Conservation (phyloP, 2,113 vertebrate species). For the Dasyurus viverrinus region DNA sequence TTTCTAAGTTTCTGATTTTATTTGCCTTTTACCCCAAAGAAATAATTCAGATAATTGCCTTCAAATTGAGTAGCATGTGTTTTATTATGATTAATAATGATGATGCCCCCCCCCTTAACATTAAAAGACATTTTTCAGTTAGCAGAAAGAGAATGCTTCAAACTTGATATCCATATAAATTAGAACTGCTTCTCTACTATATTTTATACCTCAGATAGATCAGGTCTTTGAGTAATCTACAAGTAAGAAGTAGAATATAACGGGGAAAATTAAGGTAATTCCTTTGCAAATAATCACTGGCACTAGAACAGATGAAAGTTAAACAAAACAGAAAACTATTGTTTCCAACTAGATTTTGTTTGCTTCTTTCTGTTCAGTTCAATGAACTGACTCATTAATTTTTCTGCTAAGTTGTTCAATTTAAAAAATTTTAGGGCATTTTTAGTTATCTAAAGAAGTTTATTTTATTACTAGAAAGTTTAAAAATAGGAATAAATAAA, state of each 20-base stretch:
- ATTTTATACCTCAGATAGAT: neutral
- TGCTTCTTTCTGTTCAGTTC: neutral
- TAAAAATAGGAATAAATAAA: neutral
- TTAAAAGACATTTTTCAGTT: neutral
- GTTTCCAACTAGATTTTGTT: neutral
- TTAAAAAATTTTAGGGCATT: neutral
- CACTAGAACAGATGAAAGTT: neutral
- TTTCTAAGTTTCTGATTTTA: neutral
- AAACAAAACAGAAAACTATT: neutral
- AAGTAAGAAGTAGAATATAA: neutral
- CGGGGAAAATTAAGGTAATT: neutral
- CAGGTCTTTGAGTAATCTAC: neutral
- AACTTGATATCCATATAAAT: neutral
- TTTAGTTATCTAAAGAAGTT: neutral
- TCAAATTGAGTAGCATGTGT: neutral
- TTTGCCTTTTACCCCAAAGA: neutral
- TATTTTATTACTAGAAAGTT: neutral
- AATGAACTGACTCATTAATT: neutral
- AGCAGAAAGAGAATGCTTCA: neutral
- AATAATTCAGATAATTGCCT: neutral
- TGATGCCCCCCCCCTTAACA: neutral
- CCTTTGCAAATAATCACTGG: neutral
- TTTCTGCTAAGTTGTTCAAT: neutral
- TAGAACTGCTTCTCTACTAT: neutral
- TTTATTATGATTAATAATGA: neutral